A percentile compares a stretch with the other conserved stretches of the same genome.
Conservation (phyloP, 2,797 vertebrate genomes). For the Premnoplex brunnescens region DNA sequence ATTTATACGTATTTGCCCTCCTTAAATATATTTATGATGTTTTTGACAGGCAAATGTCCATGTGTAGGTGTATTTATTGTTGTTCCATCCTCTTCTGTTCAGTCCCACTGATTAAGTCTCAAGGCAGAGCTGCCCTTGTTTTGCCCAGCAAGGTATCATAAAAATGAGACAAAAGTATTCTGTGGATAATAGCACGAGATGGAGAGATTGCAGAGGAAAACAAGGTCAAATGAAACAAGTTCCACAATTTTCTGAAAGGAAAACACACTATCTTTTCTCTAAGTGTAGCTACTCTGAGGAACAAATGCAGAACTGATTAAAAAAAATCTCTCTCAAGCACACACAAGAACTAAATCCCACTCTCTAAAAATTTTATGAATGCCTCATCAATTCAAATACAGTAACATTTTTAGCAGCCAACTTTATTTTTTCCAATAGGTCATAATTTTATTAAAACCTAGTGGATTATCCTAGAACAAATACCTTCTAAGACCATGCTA, state of each 20-base stretch:
- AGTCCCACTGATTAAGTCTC: not conserved
- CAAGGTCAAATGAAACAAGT: not conserved
- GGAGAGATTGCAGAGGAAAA: not conserved
- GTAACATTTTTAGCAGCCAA: conserved; percentile 6
- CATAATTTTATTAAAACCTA: conserved; percentile 37
- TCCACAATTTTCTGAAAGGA: not conserved
- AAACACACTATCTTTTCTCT: not conserved
- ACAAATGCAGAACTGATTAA: not conserved
- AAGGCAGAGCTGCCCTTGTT: not conserved
- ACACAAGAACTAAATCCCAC: not conserved
- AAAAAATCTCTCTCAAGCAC: not conserved
- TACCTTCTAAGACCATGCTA: conserved; percentile 10
- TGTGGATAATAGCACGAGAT: not conserved
- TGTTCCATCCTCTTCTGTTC: not conserved
- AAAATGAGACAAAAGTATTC: not conserved
- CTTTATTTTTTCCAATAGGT: not conserved
- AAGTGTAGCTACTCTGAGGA: not conserved
- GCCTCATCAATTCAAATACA: conserved; percentile 2
- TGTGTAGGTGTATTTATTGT: not conserved
- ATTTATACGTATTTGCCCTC: not conserved
- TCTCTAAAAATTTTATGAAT: conserved; percentile 1
- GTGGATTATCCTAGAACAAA: conserved; percentile 14
- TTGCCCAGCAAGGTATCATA: conserved; percentile 5
- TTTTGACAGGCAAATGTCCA: not conserved
- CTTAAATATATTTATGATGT: not conserved